phyloP scores from a whole-genome alignment of 92 coral and sea anemone species.

The Actinernus sp. region DNA sequence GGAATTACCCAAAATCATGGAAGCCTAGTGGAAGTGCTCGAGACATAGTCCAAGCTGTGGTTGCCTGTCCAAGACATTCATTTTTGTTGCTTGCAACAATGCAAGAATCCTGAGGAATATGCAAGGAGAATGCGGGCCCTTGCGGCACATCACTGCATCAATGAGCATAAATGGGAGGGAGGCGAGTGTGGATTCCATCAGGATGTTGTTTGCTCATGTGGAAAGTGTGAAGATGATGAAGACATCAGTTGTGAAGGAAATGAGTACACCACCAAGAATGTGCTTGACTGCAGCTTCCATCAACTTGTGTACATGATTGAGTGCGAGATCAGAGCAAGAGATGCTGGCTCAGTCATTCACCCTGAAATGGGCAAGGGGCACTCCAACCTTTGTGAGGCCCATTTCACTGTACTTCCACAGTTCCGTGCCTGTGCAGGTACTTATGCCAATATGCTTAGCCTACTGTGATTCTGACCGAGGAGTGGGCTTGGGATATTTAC shows the following conservation, averaged over 20 bases:
- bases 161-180: constrained; percentile 59
- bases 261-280: constrained; percentile 30
- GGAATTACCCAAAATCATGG: constrained; percentile 18
- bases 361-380: constrained; percentile 56
- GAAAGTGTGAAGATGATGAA: constrained; percentile 30
- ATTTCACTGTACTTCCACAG: constrained; percentile 44
- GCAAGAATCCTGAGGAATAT: constrained; percentile 40
- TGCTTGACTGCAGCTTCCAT: constrained; percentile 36
- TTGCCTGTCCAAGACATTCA: constrained; percentile 32
- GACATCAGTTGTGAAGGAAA: constrained; percentile 21
- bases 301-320: constrained; percentile 19
- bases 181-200: constrained; percentile 40
- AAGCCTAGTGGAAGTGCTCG: constrained; percentile 26
- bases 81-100: too few species aligned
- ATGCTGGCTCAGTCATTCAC: constrained; percentile 36
- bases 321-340: constrained; percentile 41
- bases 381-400: constrained; percentile 67
- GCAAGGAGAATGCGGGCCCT: constrained; percentile 45
- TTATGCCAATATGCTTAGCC: too few species aligned
- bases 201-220: constrained; percentile 29
- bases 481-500: too few species aligned
- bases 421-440: too few species aligned
- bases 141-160: constrained; percentile 58
- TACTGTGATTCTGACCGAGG: too few species aligned
- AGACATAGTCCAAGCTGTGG: constrained; percentile 47